phyloP scores from a whole-genome alignment of 2,797 vertebrate genomes.

The Artibeus jamaicensis region DNA sequence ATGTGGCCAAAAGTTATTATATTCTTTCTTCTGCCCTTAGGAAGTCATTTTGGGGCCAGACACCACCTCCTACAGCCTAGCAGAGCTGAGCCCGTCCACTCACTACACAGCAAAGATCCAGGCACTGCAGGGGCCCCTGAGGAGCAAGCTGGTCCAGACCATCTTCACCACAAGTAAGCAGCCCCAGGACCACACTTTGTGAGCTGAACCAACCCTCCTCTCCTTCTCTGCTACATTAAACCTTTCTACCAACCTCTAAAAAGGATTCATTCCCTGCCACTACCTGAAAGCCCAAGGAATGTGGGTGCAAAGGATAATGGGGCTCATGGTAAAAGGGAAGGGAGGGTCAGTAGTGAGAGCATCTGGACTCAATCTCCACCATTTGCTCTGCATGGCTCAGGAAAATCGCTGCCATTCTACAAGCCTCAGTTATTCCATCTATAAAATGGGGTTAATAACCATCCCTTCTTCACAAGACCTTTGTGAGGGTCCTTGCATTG shows the following conservation, averaged over 20 bases:
- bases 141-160: slow-evolving; percentile 88
- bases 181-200: background rate
- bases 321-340: background rate
- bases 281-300: background rate
- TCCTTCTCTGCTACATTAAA: background rate
- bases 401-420: background rate
- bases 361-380: background rate
- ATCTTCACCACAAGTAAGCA: slow-evolving; percentile 93
- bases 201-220: background rate
- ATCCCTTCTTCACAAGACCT: background rate
- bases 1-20: background rate
- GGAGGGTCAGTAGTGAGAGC: background rate
- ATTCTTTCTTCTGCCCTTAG: slow-evolving; percentile 78
- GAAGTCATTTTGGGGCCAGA: slow-evolving; percentile 91
- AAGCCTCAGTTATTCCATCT: background rate
- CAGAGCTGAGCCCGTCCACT: slow-evolving; percentile 90
- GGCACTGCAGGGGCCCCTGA: slow-evolving; percentile 89
- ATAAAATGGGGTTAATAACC: background rate
- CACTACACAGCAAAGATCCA: slow-evolving; percentile 91
- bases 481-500: background rate
- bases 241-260: background rate
- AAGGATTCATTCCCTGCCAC: background rate
- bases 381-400: background rate
- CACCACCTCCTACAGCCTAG: slow-evolving; percentile 91
- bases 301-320: background rate